These are phyloP conservation scores for Taxidea taxus DNA, from an alignment of 2,113 vertebrate genomes.

Conservation along the genomic window DNA sequence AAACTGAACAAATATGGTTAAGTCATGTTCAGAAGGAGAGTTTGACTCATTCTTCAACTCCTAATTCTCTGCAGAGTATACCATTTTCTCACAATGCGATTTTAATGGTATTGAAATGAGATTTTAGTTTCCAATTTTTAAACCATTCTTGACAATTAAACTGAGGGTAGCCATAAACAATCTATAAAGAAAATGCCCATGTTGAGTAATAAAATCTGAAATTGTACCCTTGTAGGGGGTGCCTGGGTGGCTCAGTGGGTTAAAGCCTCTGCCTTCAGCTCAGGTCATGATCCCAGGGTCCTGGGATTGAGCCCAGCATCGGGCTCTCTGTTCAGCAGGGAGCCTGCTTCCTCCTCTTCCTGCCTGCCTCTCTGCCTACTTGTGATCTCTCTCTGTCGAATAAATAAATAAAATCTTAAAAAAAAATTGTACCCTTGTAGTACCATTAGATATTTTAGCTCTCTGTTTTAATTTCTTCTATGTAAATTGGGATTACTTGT, in stretches of 20 bases:
- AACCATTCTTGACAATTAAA: slow-evolving; percentile 32
- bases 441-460: background rate
- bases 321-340: no score
- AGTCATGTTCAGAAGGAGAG: slow-evolving; percentile 52
- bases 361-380: no score
- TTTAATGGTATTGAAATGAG: slow-evolving; percentile 21
- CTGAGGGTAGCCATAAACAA: background rate
- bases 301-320: no score
- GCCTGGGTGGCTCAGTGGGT: no score
- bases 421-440: background rate
- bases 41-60: slow-evolving; percentile 57
- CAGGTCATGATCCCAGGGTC: no score
- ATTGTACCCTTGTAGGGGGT: no score
- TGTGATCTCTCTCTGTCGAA: no score
- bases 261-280: no score
- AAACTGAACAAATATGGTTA: slow-evolving; percentile 71
- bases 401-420: no score
- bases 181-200: background rate
- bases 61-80: slow-evolving; percentile 39
- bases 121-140: slow-evolving; percentile 37
- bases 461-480: background rate
- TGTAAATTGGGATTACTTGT: background rate
- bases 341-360: no score
- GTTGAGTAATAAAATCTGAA: slow-evolving; percentile 36
- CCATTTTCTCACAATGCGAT: slow-evolving; percentile 41